Evolutionary conservation across 2,797 vertebrate genomes (phyloP).

Genomic region (Corythornis leucogaster): DNA sequence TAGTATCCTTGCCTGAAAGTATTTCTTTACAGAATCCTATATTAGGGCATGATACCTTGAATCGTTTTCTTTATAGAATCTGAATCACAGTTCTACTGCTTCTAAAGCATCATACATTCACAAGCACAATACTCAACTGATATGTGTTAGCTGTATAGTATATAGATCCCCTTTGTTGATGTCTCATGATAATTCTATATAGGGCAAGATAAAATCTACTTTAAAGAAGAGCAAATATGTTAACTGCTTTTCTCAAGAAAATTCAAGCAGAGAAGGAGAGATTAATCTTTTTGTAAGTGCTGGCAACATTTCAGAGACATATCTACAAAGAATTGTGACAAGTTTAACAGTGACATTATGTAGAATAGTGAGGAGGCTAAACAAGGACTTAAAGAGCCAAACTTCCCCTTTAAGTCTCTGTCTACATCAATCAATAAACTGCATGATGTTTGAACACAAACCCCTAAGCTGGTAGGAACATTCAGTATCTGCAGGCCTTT

Average conservation of each 20-base stretch:
- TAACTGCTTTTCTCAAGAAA: conserved; percentile 48
- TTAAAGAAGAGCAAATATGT: conserved; percentile 55
- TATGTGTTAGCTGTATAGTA: conserved; percentile 25
- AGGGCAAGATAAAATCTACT: conserved; percentile 47
- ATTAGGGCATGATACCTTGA: background rate
- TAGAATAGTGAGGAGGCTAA: background rate
- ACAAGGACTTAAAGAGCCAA: background rate
- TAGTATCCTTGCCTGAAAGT: conserved; percentile 3
- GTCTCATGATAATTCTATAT: conserved; percentile 55
- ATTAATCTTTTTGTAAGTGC: conserved; percentile 41
- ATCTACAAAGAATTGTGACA: conserved; percentile 37
- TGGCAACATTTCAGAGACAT: conserved; percentile 12
- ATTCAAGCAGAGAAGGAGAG: conserved; percentile 6
- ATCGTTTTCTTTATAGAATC: conserved; percentile 23
- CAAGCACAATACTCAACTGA: conserved; percentile 27
- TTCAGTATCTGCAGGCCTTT: background rate
- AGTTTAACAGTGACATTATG: background rate
- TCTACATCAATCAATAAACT: background rate
- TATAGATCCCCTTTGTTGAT: conserved; percentile 10
- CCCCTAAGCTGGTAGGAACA: background rate
- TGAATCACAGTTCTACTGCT: background rate
- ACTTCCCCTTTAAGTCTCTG: background rate
- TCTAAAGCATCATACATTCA: conserved; percentile 28
- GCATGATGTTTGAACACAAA: background rate
- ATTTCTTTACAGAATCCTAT: conserved; percentile 10